phyloP scores from a whole-genome alignment of 2,113 vertebrate genomes.

The Geococcyx californianus region DNA sequence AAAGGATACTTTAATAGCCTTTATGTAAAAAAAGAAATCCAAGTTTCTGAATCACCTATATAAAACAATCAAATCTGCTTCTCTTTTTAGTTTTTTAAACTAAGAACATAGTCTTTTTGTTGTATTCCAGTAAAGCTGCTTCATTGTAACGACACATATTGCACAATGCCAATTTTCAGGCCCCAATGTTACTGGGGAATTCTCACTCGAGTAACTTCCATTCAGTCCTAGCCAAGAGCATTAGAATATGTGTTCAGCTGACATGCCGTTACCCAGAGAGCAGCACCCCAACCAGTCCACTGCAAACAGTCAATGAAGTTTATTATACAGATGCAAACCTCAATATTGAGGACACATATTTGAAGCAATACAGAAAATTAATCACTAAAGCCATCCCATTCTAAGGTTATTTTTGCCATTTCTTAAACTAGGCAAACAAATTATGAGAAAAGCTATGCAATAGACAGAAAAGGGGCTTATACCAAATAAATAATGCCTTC shows the following conservation, averaged over 20 bases:
- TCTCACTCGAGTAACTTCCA: slow-evolving; percentile 59
- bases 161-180: slow-evolving; percentile 32
- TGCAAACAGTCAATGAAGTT: neutral
- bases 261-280: neutral
- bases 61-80: neutral
- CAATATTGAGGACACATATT: neutral
- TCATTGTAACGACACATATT: neutral
- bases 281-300: slow-evolving; percentile 4
- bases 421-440: neutral
- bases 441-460: neutral
- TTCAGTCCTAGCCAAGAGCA: slow-evolving; percentile 56
- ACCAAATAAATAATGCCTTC: neutral
- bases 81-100: neutral
- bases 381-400: neutral
- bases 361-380: neutral
- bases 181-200: slow-evolving; percentile 50
- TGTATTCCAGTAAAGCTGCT: slow-evolving; percentile 65
- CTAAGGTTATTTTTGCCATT: neutral
- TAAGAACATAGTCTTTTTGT: slow-evolving; percentile 30
- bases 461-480: neutral
- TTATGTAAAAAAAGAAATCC: neutral
- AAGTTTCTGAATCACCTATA: slow-evolving; percentile 8
- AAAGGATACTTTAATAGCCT: slow-evolving; percentile 4
- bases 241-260: neutral
- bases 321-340: neutral